These are phyloP conservation scores for Stenurella melanura DNA, from an alignment of 2,888 invertebrate genomes.

Conservation along the genomic window DNA sequence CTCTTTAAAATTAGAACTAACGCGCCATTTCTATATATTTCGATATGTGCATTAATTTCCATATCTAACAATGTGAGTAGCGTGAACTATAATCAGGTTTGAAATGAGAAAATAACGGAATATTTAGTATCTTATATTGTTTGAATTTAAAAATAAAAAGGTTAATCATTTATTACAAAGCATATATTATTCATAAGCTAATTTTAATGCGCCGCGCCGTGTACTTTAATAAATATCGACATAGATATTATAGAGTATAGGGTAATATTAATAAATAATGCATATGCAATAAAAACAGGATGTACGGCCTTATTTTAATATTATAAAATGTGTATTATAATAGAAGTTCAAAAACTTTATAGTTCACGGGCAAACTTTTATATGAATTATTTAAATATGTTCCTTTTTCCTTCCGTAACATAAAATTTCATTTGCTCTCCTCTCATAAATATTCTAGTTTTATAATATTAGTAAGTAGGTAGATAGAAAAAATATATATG, in stretches of 20 bases:
- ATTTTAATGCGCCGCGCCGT: slow-evolving; percentile 1
- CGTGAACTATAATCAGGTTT: not conserved
- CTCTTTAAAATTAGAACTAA: slow-evolving; percentile 11
- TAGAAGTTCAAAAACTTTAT: slow-evolving; percentile 39
- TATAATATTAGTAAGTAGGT: not conserved
- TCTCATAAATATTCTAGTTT: slow-evolving; percentile 34
- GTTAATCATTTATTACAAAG: slow-evolving; percentile 31
- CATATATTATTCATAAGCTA: slow-evolving; percentile 31
- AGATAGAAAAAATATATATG: slow-evolving; percentile 10
- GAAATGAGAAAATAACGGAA: slow-evolving; percentile 19
- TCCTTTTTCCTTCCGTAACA: slow-evolving; percentile 23
- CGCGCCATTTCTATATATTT: slow-evolving; percentile 5
- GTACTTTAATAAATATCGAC: slow-evolving; percentile 22
- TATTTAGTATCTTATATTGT: slow-evolving; percentile 25
- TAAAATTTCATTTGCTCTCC: slow-evolving; percentile 18
- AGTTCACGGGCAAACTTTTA: slow-evolving; percentile 33
- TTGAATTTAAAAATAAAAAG: slow-evolving; percentile 34
- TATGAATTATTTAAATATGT: slow-evolving; percentile 39
- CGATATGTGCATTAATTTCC: slow-evolving; percentile 29
- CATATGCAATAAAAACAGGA: slow-evolving; percentile 35
- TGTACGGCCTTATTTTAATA: slow-evolving; percentile 33
- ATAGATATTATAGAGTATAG: slow-evolving; percentile 23
- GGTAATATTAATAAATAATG: slow-evolving; percentile 36
- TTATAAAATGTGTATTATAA: slow-evolving; percentile 30
- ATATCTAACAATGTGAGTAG: slow-evolving; percentile 18